A percentile compares a stretch with the other conserved stretches of the same genome.
Conservation (phyloP, 2,888 invertebrate genomes). For the Hanleya hanleyi region DNA sequence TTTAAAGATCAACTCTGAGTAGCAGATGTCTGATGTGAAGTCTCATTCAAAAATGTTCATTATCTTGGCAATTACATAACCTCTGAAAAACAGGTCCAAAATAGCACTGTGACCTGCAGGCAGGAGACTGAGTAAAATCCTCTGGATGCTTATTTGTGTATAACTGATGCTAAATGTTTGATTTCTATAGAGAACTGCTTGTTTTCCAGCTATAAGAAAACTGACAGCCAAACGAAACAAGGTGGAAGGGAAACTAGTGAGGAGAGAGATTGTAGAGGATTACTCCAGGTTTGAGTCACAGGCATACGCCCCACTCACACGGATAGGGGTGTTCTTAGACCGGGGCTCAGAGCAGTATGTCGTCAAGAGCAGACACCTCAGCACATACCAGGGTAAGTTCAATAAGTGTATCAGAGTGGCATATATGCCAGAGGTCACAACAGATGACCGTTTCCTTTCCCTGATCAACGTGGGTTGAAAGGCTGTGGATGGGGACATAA, state of each 20-base stretch:
- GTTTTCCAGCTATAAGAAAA: conserved; percentile 68
- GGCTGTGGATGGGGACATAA: no score
- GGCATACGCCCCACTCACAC: conserved; percentile 71
- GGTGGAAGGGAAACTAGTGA: conserved; percentile 63
- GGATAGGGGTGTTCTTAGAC: conserved; percentile 72
- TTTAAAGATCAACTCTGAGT: no score
- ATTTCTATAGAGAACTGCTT: not conserved
- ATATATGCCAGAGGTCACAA: no score
- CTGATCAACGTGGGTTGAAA: no score
- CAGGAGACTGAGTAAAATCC: not conserved
- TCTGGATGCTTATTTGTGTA: no score
- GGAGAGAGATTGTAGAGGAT: conserved; percentile 67
- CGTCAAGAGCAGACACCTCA: conserved; percentile 70
- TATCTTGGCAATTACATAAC: not conserved
- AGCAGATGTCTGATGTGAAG: no score
- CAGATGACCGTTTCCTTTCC: no score
- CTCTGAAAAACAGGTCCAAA: not conserved
- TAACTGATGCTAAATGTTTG: no score
- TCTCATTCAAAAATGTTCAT: no score
- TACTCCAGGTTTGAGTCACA: conserved; percentile 68
- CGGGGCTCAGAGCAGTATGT: conserved; percentile 71
- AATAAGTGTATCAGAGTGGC: no score
- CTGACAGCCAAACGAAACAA: conserved; percentile 64
- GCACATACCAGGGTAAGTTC: conserved; percentile 70
- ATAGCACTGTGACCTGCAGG: not conserved